Evolutionary conservation across 2,888 invertebrate genomes (phyloP), one percentile per base, ranked within the genome.

Genomic region (Elmis aenea): DNA sequence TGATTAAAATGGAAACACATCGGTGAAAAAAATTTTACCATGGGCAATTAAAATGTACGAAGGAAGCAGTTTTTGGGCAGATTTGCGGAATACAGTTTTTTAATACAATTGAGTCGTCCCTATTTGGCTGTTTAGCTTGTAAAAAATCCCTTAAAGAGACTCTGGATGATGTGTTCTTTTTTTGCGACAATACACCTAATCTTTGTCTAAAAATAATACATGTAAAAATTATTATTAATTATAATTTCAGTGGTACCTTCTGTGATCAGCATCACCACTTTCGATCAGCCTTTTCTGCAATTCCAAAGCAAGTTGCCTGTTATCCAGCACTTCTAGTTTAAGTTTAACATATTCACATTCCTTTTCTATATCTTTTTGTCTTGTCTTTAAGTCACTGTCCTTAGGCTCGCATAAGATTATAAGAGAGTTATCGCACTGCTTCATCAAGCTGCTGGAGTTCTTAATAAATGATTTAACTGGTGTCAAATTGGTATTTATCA

Each of bases 21-120:
- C n/a, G n/a, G n/a, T n/a, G n/a, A n/a, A n/a, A 10, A 18, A 5
- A 16, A 36, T 33, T 41, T 48, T 45, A 61, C 54, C 42, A 54
- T 26, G 50, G 46, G 29, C 42, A 55, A 35, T 48, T 55, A 46
- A 70, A 68, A 55, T 65, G 62, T 18, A 67, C 49, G 21, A 58
- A 41, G 14, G 49, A 48, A 5, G 64, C 62, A 58, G 67, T 68
- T 42, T 63, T 57, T 4, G 64, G 59, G 25, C 53, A 61, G 13
- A 69, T 45, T 3, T 23, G n/a, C n/a, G n/a, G n/a, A n/a, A n/a
- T n/a, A n/a, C n/a, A n/a, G n/a, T n/a, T n/a, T n/a, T n/a, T n/a
- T n/a, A n/a, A n/a, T n/a, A n/a, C n/a, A n/a, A n/a, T n/a, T n/a
- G n/a, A n/a, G n/a, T n/a, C n/a, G n/a, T n/a, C n/a, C n/a, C n/a